Evolutionary conservation across 37 sponge, comb jelly and placozoan species (phyloP).

Genomic region (Petrosia ficiformis): DNA sequence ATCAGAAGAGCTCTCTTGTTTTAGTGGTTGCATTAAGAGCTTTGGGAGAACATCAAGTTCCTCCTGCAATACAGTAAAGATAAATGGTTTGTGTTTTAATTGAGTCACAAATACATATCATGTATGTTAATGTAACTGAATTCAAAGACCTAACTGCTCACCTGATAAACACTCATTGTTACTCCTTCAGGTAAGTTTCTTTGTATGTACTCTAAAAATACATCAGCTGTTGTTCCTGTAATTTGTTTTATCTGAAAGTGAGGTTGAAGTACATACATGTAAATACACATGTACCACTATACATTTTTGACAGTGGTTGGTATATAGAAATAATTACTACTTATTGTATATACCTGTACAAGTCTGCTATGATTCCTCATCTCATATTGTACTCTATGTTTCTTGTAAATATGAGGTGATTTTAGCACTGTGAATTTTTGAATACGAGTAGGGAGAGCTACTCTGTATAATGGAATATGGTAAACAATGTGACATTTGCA

Average conservation of each 20-base stretch:
- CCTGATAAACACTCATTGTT: constrained; percentile 80
- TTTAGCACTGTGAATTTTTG: constrained; percentile 89
- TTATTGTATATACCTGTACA: constrained; percentile 48
- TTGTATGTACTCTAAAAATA: constrained; percentile 92
- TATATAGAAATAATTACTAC: background rate
- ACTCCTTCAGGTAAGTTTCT: constrained; percentile 87
- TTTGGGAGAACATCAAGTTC: background rate
- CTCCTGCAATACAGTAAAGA: too few species aligned
- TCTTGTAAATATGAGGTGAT: constrained; percentile 90
- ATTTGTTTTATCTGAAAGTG: constrained; percentile 51
- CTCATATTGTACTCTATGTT: constrained; percentile 91
- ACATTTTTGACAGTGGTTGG: background rate
- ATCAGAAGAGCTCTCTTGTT: too few species aligned
- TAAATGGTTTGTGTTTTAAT: too few species aligned
- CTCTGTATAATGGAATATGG: constrained; percentile 21
- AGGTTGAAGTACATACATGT: too few species aligned
- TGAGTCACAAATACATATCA: too few species aligned
- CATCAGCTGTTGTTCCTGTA: constrained; percentile 89
- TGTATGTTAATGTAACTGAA: too few species aligned
- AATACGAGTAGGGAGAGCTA: constrained; percentile 67
- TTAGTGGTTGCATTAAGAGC: too few species aligned
- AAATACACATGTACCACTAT: too few species aligned
- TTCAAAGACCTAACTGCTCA: too few species aligned
- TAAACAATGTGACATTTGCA: background rate
- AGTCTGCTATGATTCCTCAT: constrained; percentile 77